A percentile compares a stretch with the other conserved stretches of the same genome.
Conservation (phyloP, 2,888 invertebrate species). For the Dilophus febrilis region DNA sequence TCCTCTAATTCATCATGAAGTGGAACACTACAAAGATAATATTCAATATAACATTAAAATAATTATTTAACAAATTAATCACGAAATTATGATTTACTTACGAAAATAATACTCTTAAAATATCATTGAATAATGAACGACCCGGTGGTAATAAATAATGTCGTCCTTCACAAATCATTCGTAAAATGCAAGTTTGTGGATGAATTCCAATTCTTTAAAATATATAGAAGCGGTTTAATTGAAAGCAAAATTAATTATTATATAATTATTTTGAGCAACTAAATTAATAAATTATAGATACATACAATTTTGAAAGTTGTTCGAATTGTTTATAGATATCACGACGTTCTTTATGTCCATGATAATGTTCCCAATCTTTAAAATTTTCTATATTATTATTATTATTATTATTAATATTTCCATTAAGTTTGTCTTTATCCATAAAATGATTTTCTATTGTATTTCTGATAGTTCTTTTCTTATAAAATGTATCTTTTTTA, state of each 20-base stretch:
- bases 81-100: constrained; percentile 22
- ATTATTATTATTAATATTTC: too few relatives aligned
- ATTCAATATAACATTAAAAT: neutral
- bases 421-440: too few relatives aligned
- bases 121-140: constrained; percentile 45
- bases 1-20: constrained; percentile 19
- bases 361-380: constrained; percentile 2
- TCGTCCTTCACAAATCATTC: constrained; percentile 50
- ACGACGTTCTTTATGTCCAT: constrained; percentile 15
- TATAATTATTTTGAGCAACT: neutral
- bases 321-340: constrained; percentile 21
- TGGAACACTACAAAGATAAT: constrained; percentile 17
- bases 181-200: constrained; percentile 35
- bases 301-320: constrained; percentile 5
- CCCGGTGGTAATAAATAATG: constrained; percentile 38
- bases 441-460: too few relatives aligned
- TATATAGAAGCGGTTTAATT: neutral
- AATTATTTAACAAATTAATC: neutral
- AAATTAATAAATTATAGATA: too few relatives aligned
- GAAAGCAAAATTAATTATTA: neutral
- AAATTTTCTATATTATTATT: neutral
- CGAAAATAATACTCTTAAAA: constrained; percentile 45
- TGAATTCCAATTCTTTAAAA: constrained; percentile 1
- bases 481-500: too few relatives aligned
- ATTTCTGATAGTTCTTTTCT: too few relatives aligned